Percentiles rank a stretch among this genome's conserved stretches.
phyloP scores from a whole-genome alignment of 2,113 vertebrate species.

The Hymenochirus boettgeri region DNA sequence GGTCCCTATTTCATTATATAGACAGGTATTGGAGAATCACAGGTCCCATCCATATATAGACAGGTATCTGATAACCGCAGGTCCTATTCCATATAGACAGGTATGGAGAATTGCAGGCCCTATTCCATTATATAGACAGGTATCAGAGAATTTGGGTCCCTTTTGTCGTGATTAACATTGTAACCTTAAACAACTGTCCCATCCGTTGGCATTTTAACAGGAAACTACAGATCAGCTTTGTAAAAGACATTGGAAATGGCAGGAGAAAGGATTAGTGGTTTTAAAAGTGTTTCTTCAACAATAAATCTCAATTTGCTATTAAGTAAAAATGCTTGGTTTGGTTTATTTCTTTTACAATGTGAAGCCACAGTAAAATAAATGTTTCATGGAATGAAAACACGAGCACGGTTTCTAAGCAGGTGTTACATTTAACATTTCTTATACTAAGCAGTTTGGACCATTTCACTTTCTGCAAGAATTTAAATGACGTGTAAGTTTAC shows the following conservation, averaged over 20 bases:
- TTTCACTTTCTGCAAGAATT: too few relatives aligned
- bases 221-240: conserved; percentile 30
- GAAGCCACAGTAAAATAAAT: conserved; percentile 1
- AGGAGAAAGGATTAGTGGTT: conserved; percentile 19
- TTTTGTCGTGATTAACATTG: neutral
- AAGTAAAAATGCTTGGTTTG: conserved; percentile 3
- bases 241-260: conserved; percentile 11
- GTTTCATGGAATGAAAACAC: neutral
- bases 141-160: too few relatives aligned
- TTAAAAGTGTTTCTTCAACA: conserved; percentile 26
- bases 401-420: neutral
- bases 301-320: conserved; percentile 26
- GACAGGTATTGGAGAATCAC: too few relatives aligned
- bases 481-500: too few relatives aligned
- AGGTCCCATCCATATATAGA: too few relatives aligned
- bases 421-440: too few relatives aligned
- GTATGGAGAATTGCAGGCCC: too few relatives aligned
- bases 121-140: too few relatives aligned
- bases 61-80: too few relatives aligned
- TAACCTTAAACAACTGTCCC: conserved; percentile 1
- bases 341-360: conserved; percentile 8
- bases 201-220: conserved; percentile 15
- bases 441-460: too few relatives aligned
- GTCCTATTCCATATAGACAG: too few relatives aligned
- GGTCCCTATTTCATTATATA: too few relatives aligned